These are phyloP conservation scores for Apolygus lucorum DNA, from an alignment of 1,140 invertebrate genomes.

Conservation along the genomic window DNA sequence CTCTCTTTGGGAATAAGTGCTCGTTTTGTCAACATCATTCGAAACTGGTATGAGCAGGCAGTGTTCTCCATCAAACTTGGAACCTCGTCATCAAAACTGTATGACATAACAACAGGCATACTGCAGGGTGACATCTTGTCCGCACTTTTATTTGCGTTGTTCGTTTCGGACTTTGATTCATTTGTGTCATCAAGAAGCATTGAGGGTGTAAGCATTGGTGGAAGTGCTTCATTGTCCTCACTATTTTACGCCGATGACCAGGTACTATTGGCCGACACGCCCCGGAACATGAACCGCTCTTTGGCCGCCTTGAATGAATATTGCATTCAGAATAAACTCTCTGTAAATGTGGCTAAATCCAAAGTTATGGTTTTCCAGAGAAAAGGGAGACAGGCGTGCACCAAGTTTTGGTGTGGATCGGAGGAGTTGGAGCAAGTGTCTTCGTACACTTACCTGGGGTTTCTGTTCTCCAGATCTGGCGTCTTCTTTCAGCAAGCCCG, in stretches of 20 bases:
- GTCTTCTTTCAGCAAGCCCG: not conserved
- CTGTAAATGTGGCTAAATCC: not conserved
- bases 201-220: not conserved
- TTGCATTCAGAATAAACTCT: not conserved
- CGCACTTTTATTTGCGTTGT: not conserved
- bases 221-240: not conserved
- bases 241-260: not conserved
- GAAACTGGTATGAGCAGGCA: too few relatives aligned
- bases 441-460: not conserved
- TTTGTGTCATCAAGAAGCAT: not conserved
- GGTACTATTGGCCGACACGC: not conserved
- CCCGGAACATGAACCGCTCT: not conserved
- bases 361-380: not conserved
- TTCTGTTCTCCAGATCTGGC: not conserved
- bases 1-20: too few relatives aligned
- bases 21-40: too few relatives aligned
- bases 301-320: not conserved
- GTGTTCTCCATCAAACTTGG: too few relatives aligned
- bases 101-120: not conserved
- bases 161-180: not conserved
- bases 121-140: not conserved
- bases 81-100: too few relatives aligned
- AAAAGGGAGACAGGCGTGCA: not conserved
- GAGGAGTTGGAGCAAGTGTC: not conserved
- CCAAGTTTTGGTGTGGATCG: not conserved